These are phyloP conservation scores for Drosophila quadrilineata DNA, from an alignment of 1,140 invertebrate species.

Conservation along the genomic window DNA sequence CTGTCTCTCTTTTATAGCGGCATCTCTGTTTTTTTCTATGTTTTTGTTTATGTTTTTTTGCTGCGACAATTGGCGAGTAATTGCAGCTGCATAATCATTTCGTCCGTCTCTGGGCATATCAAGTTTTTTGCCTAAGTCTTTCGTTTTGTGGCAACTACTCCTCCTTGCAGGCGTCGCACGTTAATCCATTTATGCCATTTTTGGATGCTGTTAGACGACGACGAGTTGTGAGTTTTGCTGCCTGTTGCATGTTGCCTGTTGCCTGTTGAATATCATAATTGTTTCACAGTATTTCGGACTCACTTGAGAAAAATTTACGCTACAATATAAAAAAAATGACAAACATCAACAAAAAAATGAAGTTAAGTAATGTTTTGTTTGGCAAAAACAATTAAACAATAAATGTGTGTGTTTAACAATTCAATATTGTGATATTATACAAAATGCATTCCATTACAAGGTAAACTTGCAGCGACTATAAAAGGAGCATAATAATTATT, in stretches of 20 bases:
- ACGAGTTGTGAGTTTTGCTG: too few relatives aligned
- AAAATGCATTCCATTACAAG: conserved; percentile 61
- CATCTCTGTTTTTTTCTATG: conserved; percentile 5
- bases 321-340: neutral
- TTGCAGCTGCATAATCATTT: conserved; percentile 77
- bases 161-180: conserved; percentile 37
- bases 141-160: conserved; percentile 19
- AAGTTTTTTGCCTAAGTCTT: conserved; percentile 62
- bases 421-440: conserved; percentile 18
- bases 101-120: conserved; percentile 43
- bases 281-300: conserved; percentile 18
- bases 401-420: conserved; percentile 27
- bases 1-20: conserved; percentile 10
- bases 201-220: conserved; percentile 49
- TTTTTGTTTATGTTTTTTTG: conserved; percentile 37
- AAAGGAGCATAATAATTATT: conserved; percentile 21
- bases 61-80: conserved; percentile 75
- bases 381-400: conserved; percentile 55
- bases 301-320: conserved; percentile 16
- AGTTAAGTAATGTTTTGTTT: too few relatives aligned
- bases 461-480: conserved; percentile 28
- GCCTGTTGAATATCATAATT: conserved; percentile 51
- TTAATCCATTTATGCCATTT: conserved; percentile 67
- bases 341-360: neutral
- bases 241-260: too few relatives aligned